Percentiles rank a stretch among this genome's conserved stretches.
Evolutionary conservation across 2,888 invertebrate genomes (phyloP).

Genomic region (Ornithoptera priamus): DNA sequence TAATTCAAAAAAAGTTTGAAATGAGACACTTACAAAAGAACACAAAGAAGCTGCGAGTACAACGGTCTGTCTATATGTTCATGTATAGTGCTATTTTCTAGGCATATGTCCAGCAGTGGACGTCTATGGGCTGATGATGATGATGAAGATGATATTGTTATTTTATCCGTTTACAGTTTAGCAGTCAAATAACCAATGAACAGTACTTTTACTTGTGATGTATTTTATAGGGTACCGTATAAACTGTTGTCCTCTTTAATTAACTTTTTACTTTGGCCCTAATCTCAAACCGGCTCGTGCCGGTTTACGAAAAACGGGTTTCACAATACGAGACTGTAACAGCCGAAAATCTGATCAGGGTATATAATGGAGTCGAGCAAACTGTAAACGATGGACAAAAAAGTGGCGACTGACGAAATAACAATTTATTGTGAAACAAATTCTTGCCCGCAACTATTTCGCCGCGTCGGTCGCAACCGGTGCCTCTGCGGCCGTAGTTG

Average conservation of each 20-base stretch:
- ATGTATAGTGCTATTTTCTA: no score
- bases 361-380: constrained; percentile 8
- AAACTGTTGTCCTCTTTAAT: constrained; percentile 1
- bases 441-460: constrained; percentile 15
- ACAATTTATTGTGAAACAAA: constrained; percentile 10
- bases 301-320: constrained; percentile 5
- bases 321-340: constrained; percentile 7
- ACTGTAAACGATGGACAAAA: constrained; percentile 14
- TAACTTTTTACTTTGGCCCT: constrained; percentile 2
- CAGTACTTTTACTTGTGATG: no score
- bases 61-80: no score
- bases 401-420: constrained; percentile 18
- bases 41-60: no score
- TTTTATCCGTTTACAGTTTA: no score
- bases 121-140: no score
- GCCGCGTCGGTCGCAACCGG: constrained; percentile 5
- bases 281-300: constrained; percentile 1
- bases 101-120: no score
- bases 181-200: no score
- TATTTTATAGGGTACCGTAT: not conserved
- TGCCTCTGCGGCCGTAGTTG: not conserved
- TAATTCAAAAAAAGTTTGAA: constrained; percentile 8
- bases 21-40: not conserved
- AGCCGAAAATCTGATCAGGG: constrained; percentile 1
- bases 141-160: no score